Base-by-base conservation (phyloP, 2,797 vertebrate species). In the Sebastes steindachneri region DNA sequence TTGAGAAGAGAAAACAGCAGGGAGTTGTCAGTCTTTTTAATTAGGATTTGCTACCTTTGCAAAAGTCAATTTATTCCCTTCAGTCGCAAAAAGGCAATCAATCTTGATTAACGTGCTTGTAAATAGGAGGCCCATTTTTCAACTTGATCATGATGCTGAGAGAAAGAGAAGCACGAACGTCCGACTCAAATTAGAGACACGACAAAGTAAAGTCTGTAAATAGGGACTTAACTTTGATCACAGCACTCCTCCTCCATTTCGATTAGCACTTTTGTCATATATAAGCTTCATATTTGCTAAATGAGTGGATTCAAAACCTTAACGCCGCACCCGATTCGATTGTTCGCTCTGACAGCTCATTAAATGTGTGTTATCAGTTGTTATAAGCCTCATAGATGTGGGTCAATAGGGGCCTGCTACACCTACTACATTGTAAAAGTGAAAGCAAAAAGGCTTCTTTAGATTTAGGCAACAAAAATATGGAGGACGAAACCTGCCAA, bases 151-250 rank as follows among this genome's bases (percentile, higher is more conserved):
- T 3, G 15, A 75, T 33, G 67, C 78, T 4, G 14, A 60, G 35
- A 67, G 48, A 12, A 57, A 51, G 51, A 37, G 54, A 8, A 4
- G 62, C 48, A 12, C 0, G 4, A 37, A 29, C 3, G 25, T 77
- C 71, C 53, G 14, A 53, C 62, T 80, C 51, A 72, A 69, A 93
- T 91, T 60, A 89, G 26, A 75, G 77, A 83, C 83, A 68, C 85
- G 89, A 79, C 81, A 84, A 77, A 84, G 51, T 75, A 64, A 31
- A 73, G 64, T 83, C 77, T 80, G 54, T 81, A 86, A 90, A 89
- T 23, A 68, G 48, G 33, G 70, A 79, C 77, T 89, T 84, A 77
- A 84, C 69, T 90, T 87, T 92, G 80, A 93, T 88, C 79, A 72
- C 76, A 82, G 68, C 55, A 58, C 86, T 88, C 83, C 70, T 59